phyloP scores from a whole-genome alignment of 2,797 vertebrate genomes.

The Moxostoma hubbsi region DNA sequence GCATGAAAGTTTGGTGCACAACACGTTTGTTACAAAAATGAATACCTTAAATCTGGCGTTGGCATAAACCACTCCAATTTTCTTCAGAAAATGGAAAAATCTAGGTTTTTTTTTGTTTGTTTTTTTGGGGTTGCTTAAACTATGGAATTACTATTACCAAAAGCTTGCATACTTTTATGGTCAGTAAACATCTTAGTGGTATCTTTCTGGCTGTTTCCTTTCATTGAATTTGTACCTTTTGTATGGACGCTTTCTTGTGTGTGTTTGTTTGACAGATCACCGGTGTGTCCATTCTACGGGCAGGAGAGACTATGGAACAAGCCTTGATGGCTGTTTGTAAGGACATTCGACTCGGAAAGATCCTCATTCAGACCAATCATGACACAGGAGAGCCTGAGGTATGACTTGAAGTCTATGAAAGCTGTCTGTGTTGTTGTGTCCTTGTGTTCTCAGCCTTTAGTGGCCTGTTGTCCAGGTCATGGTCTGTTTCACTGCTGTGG shows the following conservation, averaged over 20 bases:
- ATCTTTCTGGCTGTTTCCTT: too few species aligned
- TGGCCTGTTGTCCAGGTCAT: neutral
- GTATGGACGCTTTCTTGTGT: neutral
- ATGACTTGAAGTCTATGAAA: constrained; percentile 13
- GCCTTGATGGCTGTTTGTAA: constrained; percentile 90
- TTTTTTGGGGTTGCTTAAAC: too few species aligned
- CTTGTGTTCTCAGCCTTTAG: constrained; percentile 20
- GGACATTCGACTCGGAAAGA: constrained; percentile 91
- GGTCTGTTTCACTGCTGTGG: neutral
- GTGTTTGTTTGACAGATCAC: constrained; percentile 78
- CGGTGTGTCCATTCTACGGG: constrained; percentile 88
- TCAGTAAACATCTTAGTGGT: too few species aligned
- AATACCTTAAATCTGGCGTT: too few species aligned
- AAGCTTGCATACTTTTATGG: too few species aligned
- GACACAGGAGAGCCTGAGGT: constrained; percentile 91
- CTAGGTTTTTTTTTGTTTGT: too few species aligned
- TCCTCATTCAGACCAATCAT: constrained; percentile 93
- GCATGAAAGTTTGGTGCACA: too few species aligned
- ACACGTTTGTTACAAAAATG: too few species aligned
- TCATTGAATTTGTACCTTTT: too few species aligned
- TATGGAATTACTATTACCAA: too few species aligned
- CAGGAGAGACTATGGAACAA: constrained; percentile 93
- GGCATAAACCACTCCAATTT: too few species aligned
- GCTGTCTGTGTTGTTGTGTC: neutral
- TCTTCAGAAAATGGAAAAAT: too few species aligned